Base-by-base conservation (phyloP, 1,140 invertebrate species). In the Pectinophora gossypiella region DNA sequence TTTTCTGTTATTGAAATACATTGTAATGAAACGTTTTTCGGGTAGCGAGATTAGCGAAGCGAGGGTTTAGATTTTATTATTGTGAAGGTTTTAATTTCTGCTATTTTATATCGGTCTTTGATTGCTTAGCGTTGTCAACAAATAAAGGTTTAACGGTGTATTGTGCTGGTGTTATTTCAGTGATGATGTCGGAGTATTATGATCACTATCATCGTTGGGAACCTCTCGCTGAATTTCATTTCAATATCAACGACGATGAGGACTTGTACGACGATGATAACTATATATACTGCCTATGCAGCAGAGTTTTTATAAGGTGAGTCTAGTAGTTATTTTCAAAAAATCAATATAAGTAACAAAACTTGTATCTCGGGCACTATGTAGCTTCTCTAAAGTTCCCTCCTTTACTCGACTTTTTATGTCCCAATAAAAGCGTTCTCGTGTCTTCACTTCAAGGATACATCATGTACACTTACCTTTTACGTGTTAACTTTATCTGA, bases 221-320 rank as follows among this genome's bases (percentile, higher is more conserved):
- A 55, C 81, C 85, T 40, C 70, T 89, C 51, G 88, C 87, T 3
- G 88, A 89, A 68, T 81, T 89, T 56, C 72, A 86, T 64, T 85
- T 88, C 48, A 68, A 66, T 42, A 53, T 71, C 27, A 59, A 58
- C 42, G 57, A 61, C 48, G 63, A 74, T 57, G 63, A 62, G 21
- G 74, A 78, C 32, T 64, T 71, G 5, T 62, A 62, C 20, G 69
- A 75, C 38, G 72, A 83, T 5, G 75, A 83, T 19, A 82, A 87
- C 46, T 86, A 84, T 47, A 57, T 87, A 44, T 85, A 82, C 51
- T 89, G 88, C 52, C 67, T 88, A 20, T 89, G 88, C 51, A 87
- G 79, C 53, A 75, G 88, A 63, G 84, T 76, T 15, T 81, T 84
- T 45, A 71, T 88, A 51, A 86, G 74, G 87, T 88, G 55, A 42